Base-by-base conservation (phyloP, 2,888 invertebrate species). In the Nematopogon swammerdamellus region DNA sequence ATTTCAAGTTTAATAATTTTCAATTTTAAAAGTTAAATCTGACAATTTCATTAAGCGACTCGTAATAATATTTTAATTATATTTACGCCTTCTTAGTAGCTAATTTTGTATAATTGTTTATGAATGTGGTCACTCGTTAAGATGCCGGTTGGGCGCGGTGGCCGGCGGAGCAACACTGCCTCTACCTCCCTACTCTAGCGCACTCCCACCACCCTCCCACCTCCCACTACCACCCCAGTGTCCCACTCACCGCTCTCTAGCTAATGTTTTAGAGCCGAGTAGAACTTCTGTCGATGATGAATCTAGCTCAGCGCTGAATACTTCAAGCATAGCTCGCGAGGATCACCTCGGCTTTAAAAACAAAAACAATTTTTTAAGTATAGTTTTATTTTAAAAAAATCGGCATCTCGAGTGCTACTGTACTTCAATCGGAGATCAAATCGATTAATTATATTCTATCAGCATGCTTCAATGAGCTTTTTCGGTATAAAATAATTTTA, bases 381-480 rank as follows among this genome's bases (percentile, higher is more conserved):
- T 25, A 25, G 4, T 25, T 4, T 25, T 25, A 4, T 25, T 25
- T 25, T 6, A 25, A 25, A 25, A 25, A 25, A 36, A 36, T 36
- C 11, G 36, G 11, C 14, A 14, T 36, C 11, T 36, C n/a, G 36
- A 36, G 36, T 14, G 36, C n/a, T 3, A 36, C 36, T 14, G 8
- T 36, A 14, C n/a, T 36, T 14, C 25, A 25, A 4, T 25, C 25
- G 25, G 25, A 25, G 25, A n/a, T n/a, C 10, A 10, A 25, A 25
- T 25, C 25, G 10, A 25, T 25, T 25, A 36, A 3, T 25, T 25
- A 25, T 75, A 73, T 68, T 75, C 73, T 77, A 75, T 75, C 70
- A 74, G 79, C 79, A 79, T 79, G 79, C 79, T 80, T 80, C 66
- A 77, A 80, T 75, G 80, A 80, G 80, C 80, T 80, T 80, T 77